Evolutionary conservation across 2,888 invertebrate species (phyloP).

Genomic region (Himalopsyche kuldschensis): DNA sequence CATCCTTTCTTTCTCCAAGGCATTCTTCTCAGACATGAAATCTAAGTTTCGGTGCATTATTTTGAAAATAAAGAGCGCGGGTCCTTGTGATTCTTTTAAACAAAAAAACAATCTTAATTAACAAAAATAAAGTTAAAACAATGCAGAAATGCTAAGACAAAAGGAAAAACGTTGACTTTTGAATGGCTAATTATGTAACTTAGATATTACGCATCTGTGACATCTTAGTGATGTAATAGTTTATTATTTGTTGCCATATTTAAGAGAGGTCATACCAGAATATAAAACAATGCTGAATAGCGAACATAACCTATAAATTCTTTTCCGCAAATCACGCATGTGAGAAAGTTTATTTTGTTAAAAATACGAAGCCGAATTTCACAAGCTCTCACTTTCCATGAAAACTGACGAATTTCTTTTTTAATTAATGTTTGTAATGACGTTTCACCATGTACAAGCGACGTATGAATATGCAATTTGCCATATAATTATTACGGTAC

Average conservation of each 20-base stretch:
- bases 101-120: too few species aligned
- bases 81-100: too few species aligned
- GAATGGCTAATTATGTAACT: too few species aligned
- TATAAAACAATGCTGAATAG: neutral
- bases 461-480: neutral
- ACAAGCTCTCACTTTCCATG: slow-evolving; percentile 2
- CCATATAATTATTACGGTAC: neutral
- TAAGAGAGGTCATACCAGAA: neutral
- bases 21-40: too few species aligned
- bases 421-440: neutral
- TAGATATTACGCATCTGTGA: too few species aligned
- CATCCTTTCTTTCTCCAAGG: too few species aligned
- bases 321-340: neutral
- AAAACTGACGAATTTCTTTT: slow-evolving; percentile 6
- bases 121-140: too few species aligned
- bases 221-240: too few species aligned
- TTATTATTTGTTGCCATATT: neutral
- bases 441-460: neutral
- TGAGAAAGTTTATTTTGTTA: neutral
- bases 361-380: neutral
- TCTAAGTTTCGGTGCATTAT: too few species aligned
- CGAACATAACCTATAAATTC: neutral
- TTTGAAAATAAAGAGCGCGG: too few species aligned
- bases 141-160: too few species aligned
- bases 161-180: too few species aligned